Evolutionary conservation across 2,888 invertebrate genomes (phyloP), one percentile per base, ranked within the genome.

Genomic region (Apomyelois bistriatella): DNA sequence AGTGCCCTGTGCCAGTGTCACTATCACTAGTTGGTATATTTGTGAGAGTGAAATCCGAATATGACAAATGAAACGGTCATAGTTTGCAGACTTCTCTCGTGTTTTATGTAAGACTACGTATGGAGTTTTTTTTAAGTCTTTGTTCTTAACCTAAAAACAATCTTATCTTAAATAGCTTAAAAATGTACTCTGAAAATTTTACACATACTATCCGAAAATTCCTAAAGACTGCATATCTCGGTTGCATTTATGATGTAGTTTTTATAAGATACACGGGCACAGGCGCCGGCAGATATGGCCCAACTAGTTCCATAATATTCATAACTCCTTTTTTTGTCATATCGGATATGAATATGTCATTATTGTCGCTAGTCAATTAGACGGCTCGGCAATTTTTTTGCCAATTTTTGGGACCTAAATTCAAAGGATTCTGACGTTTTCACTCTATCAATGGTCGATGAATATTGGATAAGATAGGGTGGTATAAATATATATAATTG

Each of bases 351-450:
- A 85, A 84, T 82, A 87, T 87, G 83, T 83, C 85, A 82, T 85
- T 83, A 83, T 83, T 83, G 79, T 72, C 85, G 78, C 85, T 77
- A 74, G 68, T 79, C 86, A 87, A 87, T 88, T 85, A 87, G 73
- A 61, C 32, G 52, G 40, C 49, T 53, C 50, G 36, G 53, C 48
- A 41, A 47, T 56, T 53, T 36, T 51, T 54, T 49, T 42, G 7
- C 16, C 13, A 13, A 38, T 38, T 53, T 54, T 41, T 35, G 9
- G 16, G 3, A 1, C 37, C 36, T 32, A 43, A 40, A 32, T 40
- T 46, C 38, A 47, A 12, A 17, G 30, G 15, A 41, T 48, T 53
- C 40, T 16, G 16, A 5, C 46, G 46, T 46, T 41, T 48, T 42
- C 30, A 22, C 42, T 36, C 30, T 70, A 61, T 56, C 52, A 60